Conservation (phyloP, 2,797 vertebrate species). For the Eurystomus glaucurus region DNA sequence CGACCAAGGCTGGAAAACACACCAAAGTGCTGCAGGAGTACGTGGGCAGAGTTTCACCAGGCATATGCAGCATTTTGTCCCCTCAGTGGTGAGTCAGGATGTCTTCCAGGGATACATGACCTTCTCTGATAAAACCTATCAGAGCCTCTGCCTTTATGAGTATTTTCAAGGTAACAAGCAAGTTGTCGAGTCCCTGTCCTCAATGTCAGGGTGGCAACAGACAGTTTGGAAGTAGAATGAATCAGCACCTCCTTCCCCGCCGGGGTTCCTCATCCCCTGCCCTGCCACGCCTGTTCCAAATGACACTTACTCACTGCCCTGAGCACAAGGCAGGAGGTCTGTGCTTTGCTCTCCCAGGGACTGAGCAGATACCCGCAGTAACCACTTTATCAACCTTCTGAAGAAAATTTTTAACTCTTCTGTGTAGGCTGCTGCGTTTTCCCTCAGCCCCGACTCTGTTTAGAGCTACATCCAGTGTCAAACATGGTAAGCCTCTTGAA, state of each 20-base stretch:
- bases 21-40: neutral
- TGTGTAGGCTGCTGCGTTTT: rapidly evolving
- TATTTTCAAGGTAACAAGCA: neutral
- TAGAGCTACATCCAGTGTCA: neutral
- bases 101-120: neutral
- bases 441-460: neutral
- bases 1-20: neutral
- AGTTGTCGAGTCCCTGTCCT: neutral
- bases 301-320: neutral
- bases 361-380: neutral
- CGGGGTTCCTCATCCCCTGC: neutral
- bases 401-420: neutral
- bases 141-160: neutral
- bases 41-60: rapidly evolving
- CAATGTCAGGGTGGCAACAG: rapidly evolving
- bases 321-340: neutral
- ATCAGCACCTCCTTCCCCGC: neutral
- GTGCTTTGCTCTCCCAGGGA: rapidly evolving
- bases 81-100: neutral
- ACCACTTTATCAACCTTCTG: neutral
- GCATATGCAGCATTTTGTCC: neutral
- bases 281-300: neutral
- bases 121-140: neutral
- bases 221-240: neutral
- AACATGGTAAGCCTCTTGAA: neutral